Conservation (phyloP, 2,113 vertebrate species). For the Lamprotornis superbus region DNA sequence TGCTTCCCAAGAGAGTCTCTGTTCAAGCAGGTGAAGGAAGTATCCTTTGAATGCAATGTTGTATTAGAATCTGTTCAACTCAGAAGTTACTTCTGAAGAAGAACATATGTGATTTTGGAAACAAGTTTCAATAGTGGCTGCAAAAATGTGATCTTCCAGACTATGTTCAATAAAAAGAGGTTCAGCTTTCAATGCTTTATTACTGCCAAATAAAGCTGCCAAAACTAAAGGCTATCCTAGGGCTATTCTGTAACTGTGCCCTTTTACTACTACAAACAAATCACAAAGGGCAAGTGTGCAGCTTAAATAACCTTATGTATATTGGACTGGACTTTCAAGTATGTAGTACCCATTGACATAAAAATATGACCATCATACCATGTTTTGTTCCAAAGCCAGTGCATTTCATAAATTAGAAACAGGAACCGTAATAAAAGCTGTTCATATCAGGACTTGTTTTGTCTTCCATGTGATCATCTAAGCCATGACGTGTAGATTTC, state of each 20-base stretch:
- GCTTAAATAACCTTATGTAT: background rate
- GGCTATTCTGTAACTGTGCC: background rate
- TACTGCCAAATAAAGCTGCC: background rate
- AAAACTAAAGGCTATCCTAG: background rate
- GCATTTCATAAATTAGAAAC: background rate
- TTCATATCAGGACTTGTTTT: background rate
- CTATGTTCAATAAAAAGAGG: background rate
- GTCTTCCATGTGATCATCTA: background rate
- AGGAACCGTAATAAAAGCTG: background rate
- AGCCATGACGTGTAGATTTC: background rate
- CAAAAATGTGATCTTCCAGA: background rate
- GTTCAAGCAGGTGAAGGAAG: background rate
- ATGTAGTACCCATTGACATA: background rate
- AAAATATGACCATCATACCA: background rate
- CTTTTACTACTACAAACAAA: background rate
- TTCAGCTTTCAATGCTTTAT: background rate
- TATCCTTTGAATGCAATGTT: background rate
- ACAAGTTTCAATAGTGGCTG: background rate
- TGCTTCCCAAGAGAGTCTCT: background rate
- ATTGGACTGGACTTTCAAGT: background rate
- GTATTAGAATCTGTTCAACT: background rate
- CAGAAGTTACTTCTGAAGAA: background rate
- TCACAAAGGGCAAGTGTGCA: background rate
- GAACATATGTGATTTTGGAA: background rate
- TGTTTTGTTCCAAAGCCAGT: background rate